phyloP scores from a whole-genome alignment of 2,888 invertebrate genomes.

The Drosophila fulvimacula region DNA sequence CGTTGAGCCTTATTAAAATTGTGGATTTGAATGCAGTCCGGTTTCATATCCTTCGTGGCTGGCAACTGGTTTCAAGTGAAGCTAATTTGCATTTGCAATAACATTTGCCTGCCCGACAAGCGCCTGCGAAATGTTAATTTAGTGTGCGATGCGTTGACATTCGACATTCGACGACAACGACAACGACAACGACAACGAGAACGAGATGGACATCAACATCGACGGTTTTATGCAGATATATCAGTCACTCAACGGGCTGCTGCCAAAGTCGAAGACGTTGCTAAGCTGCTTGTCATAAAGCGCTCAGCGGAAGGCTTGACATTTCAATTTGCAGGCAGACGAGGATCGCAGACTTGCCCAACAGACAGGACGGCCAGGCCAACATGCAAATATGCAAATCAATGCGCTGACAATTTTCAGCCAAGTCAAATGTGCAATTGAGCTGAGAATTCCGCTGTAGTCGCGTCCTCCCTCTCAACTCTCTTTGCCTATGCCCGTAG shows the following conservation, averaged over 20 bases:
- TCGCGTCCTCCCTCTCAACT: background rate
- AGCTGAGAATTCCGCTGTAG: slow-evolving; percentile 39
- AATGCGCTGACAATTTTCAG: slow-evolving; percentile 70
- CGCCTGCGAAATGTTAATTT: slow-evolving; percentile 77
- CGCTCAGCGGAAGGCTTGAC: slow-evolving; percentile 73
- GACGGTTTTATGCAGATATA: slow-evolving; percentile 66
- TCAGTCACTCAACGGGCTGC: slow-evolving; percentile 66
- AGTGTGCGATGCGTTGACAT: slow-evolving; percentile 67
- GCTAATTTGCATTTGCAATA: slow-evolving; percentile 74
- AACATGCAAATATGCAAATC: slow-evolving; percentile 78
- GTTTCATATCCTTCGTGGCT: slow-evolving; percentile 47
- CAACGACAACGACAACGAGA: slow-evolving; percentile 11
- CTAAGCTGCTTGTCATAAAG: slow-evolving; percentile 76
- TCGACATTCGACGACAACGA: slow-evolving; percentile 35
- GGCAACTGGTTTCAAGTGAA: slow-evolving; percentile 57
- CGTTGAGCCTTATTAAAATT: slow-evolving; percentile 49
- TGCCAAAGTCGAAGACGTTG: slow-evolving; percentile 47
- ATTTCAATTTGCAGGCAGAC: slow-evolving; percentile 75
- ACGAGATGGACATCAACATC: slow-evolving; percentile 40
- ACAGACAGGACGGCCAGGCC: slow-evolving; percentile 36
- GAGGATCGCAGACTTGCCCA: slow-evolving; percentile 32
- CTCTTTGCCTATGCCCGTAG: background rate
- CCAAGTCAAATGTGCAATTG: slow-evolving; percentile 73
- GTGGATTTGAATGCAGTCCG: slow-evolving; percentile 29
- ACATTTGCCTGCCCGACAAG: slow-evolving; percentile 73